A percentile compares a stretch with the other conserved stretches of the same genome.
Conservation (phyloP, 2,113 vertebrate species). For the Seriola dumerili region DNA sequence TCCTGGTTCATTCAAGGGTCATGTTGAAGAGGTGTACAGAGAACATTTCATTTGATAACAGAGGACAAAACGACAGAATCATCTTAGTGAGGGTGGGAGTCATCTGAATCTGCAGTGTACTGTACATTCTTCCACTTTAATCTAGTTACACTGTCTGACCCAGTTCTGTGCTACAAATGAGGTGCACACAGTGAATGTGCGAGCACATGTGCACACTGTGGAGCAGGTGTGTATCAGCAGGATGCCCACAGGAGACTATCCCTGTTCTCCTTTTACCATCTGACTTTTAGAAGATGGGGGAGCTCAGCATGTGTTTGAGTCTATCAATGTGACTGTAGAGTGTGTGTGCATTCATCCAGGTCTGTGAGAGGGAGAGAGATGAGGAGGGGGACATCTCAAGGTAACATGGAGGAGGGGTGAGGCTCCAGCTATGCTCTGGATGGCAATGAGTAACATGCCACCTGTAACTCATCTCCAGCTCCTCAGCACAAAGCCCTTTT, state of each 20-base stretch:
- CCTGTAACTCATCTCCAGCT: constrained; percentile 40
- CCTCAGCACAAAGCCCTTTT: constrained; percentile 30
- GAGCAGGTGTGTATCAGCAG: constrained; percentile 71
- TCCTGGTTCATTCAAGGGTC: constrained; percentile 33
- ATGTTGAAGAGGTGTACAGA: constrained; percentile 24
- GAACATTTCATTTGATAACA: constrained; percentile 50
- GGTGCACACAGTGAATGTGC: constrained; percentile 30
- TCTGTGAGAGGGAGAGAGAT: neutral
- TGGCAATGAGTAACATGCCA: constrained; percentile 36
- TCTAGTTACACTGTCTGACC: constrained; percentile 58
- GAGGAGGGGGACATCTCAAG: constrained; percentile 38
- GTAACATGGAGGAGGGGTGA: constrained; percentile 30
- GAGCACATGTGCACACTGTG: constrained; percentile 31
- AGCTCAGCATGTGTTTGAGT: constrained; percentile 23
- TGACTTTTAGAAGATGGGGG: constrained; percentile 48
- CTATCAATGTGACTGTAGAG: neutral
- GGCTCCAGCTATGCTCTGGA: constrained; percentile 19
- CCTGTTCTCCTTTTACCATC: constrained; percentile 61
- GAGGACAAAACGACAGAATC: constrained; percentile 30
- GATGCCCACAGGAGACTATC: constrained; percentile 48
- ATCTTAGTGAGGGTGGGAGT: constrained; percentile 23
- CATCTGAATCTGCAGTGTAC: constrained; percentile 29
- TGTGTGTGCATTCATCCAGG: constrained; percentile 41
- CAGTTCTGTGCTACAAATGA: constrained; percentile 65
- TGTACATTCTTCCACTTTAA: constrained; percentile 41